A percentile compares a stretch with the other conserved stretches of the same genome.
Conservation (phyloP, 2,888 invertebrate genomes). For the Ptilodon capucinus region DNA sequence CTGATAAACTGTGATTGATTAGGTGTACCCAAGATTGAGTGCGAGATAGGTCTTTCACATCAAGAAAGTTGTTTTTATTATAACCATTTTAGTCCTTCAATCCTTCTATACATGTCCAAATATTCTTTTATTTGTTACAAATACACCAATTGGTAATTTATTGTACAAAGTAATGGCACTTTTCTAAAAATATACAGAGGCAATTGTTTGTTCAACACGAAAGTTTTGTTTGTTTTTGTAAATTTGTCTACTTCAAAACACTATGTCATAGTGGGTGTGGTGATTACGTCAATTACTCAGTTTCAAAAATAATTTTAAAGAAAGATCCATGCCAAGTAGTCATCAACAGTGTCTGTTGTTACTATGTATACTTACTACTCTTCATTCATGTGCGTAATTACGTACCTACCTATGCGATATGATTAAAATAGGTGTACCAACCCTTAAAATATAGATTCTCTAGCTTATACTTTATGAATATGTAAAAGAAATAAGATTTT, state of each 20-base stretch:
- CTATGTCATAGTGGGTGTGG: conserved; percentile 12
- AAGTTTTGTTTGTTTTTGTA: background rate
- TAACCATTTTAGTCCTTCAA: too few relatives aligned
- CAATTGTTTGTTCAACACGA: too few relatives aligned
- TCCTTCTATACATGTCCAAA: too few relatives aligned
- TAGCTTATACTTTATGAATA: too few relatives aligned
- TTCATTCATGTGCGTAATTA: background rate
- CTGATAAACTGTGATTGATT: conserved; percentile 15
- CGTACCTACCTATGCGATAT: too few relatives aligned
- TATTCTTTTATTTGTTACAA: too few relatives aligned
- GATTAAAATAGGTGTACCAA: too few relatives aligned
- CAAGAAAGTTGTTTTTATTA: too few relatives aligned
- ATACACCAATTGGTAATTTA: too few relatives aligned
- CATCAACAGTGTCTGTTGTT: background rate
- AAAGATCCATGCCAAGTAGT: conserved; percentile 9
- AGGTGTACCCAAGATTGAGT: background rate
- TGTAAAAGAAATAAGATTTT: too few relatives aligned
- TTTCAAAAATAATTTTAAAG: conserved; percentile 12
- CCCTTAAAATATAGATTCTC: too few relatives aligned
- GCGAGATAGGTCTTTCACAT: background rate
- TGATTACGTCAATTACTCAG: conserved; percentile 21
- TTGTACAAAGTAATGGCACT: too few relatives aligned
- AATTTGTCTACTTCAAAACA: background rate
- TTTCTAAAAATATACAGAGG: background rate
- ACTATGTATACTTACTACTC: background rate